These are phyloP conservation scores for Synanthedon vespiformis DNA, from an alignment of 2,888 invertebrate species.

Conservation along the genomic window DNA sequence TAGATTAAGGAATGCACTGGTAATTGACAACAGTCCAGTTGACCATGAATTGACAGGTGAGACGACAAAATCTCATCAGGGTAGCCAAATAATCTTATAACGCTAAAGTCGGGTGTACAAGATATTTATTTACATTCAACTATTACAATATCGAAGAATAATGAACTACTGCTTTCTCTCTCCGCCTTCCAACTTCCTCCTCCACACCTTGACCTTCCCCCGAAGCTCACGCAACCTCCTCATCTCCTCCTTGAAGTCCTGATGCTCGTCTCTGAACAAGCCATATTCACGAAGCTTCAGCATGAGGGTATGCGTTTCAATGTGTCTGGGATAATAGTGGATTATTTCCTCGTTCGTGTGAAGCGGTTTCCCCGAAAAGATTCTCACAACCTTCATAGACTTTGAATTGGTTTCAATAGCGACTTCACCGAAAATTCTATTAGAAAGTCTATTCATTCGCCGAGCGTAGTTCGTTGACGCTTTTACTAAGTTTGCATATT, in stretches of 20 bases:
- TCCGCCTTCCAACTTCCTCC: slow-evolving; percentile 60
- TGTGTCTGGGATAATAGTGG: slow-evolving; percentile 89
- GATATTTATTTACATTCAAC: no score
- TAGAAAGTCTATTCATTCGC: slow-evolving; percentile 87
- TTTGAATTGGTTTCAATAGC: slow-evolving; percentile 78
- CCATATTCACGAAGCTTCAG: slow-evolving; percentile 80
- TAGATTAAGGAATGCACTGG: no score
- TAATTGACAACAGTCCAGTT: no score
- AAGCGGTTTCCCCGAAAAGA: slow-evolving; percentile 81
- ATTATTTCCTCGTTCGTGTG: slow-evolving; percentile 79
- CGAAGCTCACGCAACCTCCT: slow-evolving; percentile 78
- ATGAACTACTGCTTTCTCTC: neutral
- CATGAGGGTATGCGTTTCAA: slow-evolving; percentile 81
- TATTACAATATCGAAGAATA: neutral
- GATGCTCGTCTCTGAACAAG: slow-evolving; percentile 87
- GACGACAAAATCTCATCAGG: no score
- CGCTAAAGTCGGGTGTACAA: no score
- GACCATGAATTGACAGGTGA: no score
- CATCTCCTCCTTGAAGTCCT: slow-evolving; percentile 91
- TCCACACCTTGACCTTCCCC: slow-evolving; percentile 77
- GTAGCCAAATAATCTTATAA: no score
- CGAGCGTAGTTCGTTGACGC: slow-evolving; percentile 82
- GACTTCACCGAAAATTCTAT: slow-evolving; percentile 91
- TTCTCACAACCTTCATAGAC: slow-evolving; percentile 84
- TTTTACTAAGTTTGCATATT: slow-evolving; percentile 78